A percentile compares a stretch with the other conserved stretches of the same genome.
These are phyloP conservation scores for Sarcoramphus papa DNA, from an alignment of 2,797 vertebrate genomes.

Conservation along the genomic window DNA sequence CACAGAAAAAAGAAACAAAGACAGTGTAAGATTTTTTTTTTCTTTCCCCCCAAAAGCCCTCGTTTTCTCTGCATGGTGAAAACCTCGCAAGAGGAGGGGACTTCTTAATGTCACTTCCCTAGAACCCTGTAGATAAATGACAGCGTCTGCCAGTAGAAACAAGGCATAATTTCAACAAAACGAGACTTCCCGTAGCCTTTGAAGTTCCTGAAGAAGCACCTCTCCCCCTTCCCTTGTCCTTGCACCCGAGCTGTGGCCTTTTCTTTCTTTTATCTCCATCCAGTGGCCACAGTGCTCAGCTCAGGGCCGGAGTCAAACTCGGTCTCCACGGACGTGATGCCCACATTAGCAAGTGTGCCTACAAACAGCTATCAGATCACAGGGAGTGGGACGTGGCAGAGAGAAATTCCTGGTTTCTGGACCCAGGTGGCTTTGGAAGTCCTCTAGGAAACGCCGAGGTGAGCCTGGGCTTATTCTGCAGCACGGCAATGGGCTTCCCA, in stretches of 20 bases:
- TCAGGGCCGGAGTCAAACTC: background rate
- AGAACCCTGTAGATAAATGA: no score
- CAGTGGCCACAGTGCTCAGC: background rate
- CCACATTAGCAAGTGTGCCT: background rate
- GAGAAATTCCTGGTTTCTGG: background rate
- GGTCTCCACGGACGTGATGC: accelerated
- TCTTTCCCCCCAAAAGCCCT: no score
- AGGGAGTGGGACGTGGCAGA: no score
- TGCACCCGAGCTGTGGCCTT: background rate
- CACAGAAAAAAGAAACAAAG: no score
- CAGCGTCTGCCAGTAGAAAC: background rate
- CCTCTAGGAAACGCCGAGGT: background rate
- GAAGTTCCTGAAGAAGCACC: no score
- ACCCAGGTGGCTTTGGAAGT: background rate
- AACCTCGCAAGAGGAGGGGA: no score
- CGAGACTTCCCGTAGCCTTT: background rate
- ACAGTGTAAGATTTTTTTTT: no score
- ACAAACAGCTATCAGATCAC: no score
- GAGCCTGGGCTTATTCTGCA: background rate
- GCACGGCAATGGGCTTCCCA: accelerated
- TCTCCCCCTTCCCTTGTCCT: background rate
- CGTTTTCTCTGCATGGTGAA: no score
- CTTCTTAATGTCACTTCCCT: no score
- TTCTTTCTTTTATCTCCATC: background rate
- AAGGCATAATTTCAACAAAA: background rate